Conservation (phyloP, 2,888 invertebrate species). For the Crossocerus cetratus region DNA sequence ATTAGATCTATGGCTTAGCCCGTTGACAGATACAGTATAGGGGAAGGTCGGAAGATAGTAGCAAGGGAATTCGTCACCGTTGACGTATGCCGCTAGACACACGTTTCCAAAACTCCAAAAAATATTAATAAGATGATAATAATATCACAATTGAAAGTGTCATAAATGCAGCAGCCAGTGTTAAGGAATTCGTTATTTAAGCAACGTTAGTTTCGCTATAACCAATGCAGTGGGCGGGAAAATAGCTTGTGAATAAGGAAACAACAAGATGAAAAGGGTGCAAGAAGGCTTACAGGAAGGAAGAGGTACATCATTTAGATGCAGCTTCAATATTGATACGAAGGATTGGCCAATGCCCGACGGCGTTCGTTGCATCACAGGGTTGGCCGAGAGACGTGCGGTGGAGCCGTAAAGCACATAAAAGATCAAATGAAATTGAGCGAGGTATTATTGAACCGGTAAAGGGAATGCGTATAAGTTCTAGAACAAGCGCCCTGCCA, state of each 20-base stretch:
- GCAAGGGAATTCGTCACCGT: too few relatives aligned
- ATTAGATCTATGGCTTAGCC: not conserved
- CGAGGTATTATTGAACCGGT: constrained; percentile 64
- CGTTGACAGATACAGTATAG: not conserved
- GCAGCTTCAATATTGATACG: constrained; percentile 64
- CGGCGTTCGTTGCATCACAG: constrained; percentile 38
- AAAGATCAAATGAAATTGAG: constrained; percentile 67
- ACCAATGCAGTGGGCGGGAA: not conserved
- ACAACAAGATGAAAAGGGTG: not conserved
- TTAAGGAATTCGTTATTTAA: too few relatives aligned
- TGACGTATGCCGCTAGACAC: too few relatives aligned
- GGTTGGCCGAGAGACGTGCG: constrained; percentile 12
- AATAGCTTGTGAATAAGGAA: not conserved
- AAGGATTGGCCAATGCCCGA: constrained; percentile 57
- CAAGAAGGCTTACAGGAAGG: constrained; percentile 22
- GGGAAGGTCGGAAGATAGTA: too few relatives aligned
- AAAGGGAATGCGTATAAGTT: too few relatives aligned
- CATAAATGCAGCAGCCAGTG: too few relatives aligned
- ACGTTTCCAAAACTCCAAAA: too few relatives aligned
- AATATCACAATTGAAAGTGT: too few relatives aligned
- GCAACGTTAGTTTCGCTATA: not conserved
- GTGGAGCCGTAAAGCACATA: constrained; percentile 59
- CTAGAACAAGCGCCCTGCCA: too few relatives aligned
- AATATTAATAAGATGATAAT: too few relatives aligned
- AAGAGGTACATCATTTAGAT: constrained; percentile 59